Evolutionary conservation across 2,888 invertebrate genomes (phyloP).

Genomic region (Mimumesa dahlbomi): DNA sequence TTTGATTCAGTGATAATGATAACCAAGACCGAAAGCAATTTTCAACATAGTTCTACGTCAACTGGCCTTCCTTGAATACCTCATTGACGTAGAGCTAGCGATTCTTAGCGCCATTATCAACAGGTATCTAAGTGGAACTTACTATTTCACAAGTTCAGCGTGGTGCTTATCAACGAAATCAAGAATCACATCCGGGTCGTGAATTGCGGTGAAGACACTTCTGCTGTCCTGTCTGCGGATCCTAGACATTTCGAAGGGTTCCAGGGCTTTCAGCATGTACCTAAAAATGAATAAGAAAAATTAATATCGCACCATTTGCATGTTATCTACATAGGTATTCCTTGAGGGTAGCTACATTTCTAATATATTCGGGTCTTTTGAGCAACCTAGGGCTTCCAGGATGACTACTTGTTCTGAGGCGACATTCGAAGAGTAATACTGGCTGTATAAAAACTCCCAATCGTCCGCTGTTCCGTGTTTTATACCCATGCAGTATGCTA

Average conservation of each 20-base stretch:
- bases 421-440: slow-evolving; percentile 83
- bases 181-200: too few relatives aligned
- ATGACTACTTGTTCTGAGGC: slow-evolving; percentile 84
- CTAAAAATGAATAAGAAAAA: slow-evolving; percentile 73
- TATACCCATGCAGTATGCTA: slow-evolving; percentile 86
- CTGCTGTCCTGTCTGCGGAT: slow-evolving; percentile 80
- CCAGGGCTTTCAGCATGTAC: slow-evolving; percentile 81
- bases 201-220: too few relatives aligned
- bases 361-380: slow-evolving; percentile 79
- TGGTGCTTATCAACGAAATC: slow-evolving; percentile 64
- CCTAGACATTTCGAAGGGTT: slow-evolving; percentile 69
- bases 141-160: slow-evolving; percentile 62
- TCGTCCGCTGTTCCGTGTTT: slow-evolving; percentile 85
- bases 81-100: too few relatives aligned
- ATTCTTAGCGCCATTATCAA: too few relatives aligned
- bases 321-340: too few relatives aligned
- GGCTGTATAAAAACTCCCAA: slow-evolving; percentile 87
- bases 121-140: slow-evolving; percentile 52
- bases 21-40: too few relatives aligned
- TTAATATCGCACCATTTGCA: too few relatives aligned
- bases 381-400: slow-evolving; percentile 83
- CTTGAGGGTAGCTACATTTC: slow-evolving; percentile 73
- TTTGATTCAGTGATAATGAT: too few relatives aligned
- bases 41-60: too few relatives aligned
- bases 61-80: too few relatives aligned